phyloP scores from a whole-genome alignment of 2,888 invertebrate genomes.

The Hypomecis punctinalis region DNA sequence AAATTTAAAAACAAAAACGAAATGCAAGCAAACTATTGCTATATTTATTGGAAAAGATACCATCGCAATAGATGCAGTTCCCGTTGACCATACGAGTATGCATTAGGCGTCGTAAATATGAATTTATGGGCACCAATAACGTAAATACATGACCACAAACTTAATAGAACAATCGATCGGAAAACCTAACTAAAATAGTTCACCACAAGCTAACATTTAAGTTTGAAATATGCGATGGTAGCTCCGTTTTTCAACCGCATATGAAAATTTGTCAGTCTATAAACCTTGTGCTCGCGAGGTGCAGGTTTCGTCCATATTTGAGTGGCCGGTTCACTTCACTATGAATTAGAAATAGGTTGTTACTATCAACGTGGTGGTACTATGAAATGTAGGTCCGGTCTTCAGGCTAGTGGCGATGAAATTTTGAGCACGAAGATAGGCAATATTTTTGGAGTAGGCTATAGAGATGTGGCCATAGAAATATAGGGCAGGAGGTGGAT shows the following conservation, averaged over 20 bases:
- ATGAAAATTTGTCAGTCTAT: not conserved
- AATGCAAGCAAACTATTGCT: constrained; percentile 32
- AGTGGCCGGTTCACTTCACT: constrained; percentile 25
- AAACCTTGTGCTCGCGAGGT: constrained; percentile 30
- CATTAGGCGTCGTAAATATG: constrained; percentile 74
- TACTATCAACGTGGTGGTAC: constrained; percentile 16
- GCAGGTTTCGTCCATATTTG: constrained; percentile 37
- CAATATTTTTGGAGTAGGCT: constrained; percentile 3
- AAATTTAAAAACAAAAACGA: constrained; percentile 39
- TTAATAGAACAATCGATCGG: not conserved
- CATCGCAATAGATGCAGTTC: constrained; percentile 59
- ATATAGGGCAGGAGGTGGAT: no score
- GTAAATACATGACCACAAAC: constrained; percentile 38
- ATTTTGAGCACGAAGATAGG: constrained; percentile 1
- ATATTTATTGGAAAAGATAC: constrained; percentile 55
- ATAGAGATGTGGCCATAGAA: not conserved
- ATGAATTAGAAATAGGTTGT: constrained; percentile 39
- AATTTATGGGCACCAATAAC: constrained; percentile 72
- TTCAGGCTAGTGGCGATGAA: constrained; percentile 9
- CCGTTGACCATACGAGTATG: constrained; percentile 60
- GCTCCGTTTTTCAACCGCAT: not conserved
- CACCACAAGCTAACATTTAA: not conserved
- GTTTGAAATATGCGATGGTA: not conserved
- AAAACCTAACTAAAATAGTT: not conserved
- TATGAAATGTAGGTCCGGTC: constrained; percentile 9